Evolutionary conservation across 2,888 invertebrate genomes (phyloP).

Genomic region (Agrenia bidenticulata): DNA sequence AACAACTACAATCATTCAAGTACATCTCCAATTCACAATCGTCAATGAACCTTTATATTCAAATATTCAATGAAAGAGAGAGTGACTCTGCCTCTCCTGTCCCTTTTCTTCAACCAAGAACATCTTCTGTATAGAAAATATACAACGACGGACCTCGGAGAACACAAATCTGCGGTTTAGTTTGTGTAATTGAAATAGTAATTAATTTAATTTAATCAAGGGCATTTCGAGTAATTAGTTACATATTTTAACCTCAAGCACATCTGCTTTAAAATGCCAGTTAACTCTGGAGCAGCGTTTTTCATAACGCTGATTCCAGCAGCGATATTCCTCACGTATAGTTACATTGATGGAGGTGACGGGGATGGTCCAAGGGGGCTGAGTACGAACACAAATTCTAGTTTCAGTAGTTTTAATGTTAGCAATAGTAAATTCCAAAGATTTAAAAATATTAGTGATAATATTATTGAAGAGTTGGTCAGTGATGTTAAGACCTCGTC

Average conservation of each 20-base stretch:
- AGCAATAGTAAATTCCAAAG: neutral
- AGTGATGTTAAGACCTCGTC: neutral
- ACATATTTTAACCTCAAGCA: too few relatives aligned
- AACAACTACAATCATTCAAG: too few relatives aligned
- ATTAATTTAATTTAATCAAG: too few relatives aligned
- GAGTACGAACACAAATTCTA: neutral
- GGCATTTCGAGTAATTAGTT: too few relatives aligned
- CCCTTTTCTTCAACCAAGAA: too few relatives aligned
- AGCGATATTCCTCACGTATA: conserved; percentile 32
- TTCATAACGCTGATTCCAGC: conserved; percentile 41
- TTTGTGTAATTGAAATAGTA: too few relatives aligned
- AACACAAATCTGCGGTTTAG: too few relatives aligned
- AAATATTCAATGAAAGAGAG: neutral
- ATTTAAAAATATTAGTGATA: neutral
- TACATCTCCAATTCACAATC: too few relatives aligned
- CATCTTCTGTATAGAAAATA: too few relatives aligned
- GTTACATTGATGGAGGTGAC: conserved; percentile 24
- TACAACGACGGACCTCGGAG: too few relatives aligned
- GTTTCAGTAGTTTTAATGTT: neutral
- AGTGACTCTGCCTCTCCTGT: conserved; percentile 3
- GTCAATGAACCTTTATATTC: too few relatives aligned
- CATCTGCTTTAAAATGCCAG: conserved; percentile 34
- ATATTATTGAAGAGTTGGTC: neutral
- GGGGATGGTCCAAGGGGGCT: neutral
- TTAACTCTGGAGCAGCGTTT: conserved; percentile 28